These are phyloP conservation scores for Tenebrosternarchus preto DNA, from an alignment of 2,113 vertebrate species.

Conservation along the genomic window DNA sequence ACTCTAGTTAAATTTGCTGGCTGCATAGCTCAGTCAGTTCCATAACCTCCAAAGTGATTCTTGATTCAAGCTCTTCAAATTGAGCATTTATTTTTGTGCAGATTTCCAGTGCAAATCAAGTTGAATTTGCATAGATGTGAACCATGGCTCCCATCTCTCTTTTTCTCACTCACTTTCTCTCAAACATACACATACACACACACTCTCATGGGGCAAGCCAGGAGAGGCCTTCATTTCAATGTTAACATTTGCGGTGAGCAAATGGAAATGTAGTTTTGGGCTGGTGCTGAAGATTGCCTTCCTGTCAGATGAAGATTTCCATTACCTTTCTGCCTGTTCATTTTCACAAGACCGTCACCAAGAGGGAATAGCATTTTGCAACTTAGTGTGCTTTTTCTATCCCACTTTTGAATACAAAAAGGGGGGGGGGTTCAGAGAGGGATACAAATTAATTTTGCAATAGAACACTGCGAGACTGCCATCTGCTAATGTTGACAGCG, in stretches of 20 bases:
- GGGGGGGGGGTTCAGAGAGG: constrained; percentile 25
- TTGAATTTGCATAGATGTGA: constrained; percentile 73
- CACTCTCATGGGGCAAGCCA: constrained; percentile 71
- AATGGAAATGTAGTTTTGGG: constrained; percentile 70
- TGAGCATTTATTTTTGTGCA: constrained; percentile 85
- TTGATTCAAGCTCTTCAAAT: constrained; percentile 87
- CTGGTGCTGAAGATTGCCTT: constrained; percentile 70
- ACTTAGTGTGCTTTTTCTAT: constrained; percentile 34
- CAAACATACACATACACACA: no score
- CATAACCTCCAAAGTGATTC: constrained; percentile 71
- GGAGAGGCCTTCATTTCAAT: constrained; percentile 72
- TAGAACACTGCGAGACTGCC: constrained; percentile 4
- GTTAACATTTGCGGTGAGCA: constrained; percentile 68
- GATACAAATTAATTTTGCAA: constrained; percentile 55
- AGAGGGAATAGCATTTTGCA: constrained; percentile 58
- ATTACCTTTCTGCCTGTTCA: constrained; percentile 76
- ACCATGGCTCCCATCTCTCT: constrained; percentile 62
- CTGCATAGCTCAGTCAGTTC: constrained; percentile 59
- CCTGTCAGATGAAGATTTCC: constrained; percentile 70
- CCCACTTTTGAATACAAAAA: constrained; percentile 49
- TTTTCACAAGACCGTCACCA: constrained; percentile 57
- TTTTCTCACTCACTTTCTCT: constrained; percentile 61
- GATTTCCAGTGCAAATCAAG: constrained; percentile 80
- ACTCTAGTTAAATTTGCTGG: constrained; percentile 48
- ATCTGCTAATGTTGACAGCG: constrained; percentile 16